Percentiles rank a stretch among this genome's conserved stretches.
Evolutionary conservation across 37 sponge, comb jelly and placozoan genomes (phyloP).

Genomic region (Beroe forskalii): DNA sequence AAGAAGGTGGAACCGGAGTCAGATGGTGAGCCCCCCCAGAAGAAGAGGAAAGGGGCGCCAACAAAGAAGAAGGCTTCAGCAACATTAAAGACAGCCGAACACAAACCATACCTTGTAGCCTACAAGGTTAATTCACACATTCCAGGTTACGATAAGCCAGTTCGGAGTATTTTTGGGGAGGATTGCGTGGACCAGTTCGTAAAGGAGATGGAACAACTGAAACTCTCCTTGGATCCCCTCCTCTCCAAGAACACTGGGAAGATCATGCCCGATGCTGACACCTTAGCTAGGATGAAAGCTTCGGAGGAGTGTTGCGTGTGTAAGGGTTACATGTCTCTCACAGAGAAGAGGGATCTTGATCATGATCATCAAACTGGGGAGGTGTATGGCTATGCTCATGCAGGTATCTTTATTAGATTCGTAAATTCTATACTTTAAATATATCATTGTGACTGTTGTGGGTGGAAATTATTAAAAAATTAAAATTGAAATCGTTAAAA

Average conservation of each 20-base stretch:
- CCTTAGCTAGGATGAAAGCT: not conserved
- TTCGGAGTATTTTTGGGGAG: not conserved
- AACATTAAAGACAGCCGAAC: not conserved
- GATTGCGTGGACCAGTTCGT: not conserved
- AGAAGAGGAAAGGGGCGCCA: not conserved
- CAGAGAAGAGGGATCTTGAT: not conserved
- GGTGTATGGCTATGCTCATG: constrained; percentile 3
- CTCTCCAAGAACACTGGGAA: not conserved
- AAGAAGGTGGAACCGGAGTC: not conserved
- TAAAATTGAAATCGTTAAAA: too few species aligned
- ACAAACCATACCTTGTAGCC: not conserved
- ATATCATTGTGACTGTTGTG: too few species aligned
- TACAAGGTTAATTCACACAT: constrained; percentile 17
- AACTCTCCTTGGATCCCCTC: not conserved
- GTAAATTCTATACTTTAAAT: too few species aligned
- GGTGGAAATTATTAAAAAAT: too few species aligned
- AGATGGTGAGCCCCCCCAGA: not conserved
- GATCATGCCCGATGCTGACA: not conserved
- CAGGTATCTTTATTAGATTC: too few species aligned
- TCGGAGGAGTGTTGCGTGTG: not conserved
- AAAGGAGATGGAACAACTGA: not conserved
- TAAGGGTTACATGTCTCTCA: not conserved
- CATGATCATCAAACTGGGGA: constrained; percentile 44
- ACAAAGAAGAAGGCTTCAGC: not conserved
- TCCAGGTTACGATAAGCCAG: not conserved